phyloP scores from a whole-genome alignment of 92 coral and sea anemone species.

The Metridium senile region DNA sequence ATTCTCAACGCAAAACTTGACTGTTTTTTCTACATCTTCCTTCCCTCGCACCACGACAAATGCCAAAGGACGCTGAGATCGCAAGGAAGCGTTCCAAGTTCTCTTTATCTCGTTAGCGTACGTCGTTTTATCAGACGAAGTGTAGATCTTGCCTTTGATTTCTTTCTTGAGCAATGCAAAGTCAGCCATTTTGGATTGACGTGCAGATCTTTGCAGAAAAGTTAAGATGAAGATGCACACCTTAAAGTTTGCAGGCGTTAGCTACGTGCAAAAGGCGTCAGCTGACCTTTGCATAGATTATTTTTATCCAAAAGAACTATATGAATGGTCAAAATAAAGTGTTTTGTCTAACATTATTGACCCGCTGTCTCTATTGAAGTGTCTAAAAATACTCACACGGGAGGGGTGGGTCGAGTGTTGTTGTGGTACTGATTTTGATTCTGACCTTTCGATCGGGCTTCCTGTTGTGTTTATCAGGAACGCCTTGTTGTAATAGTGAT shows the following conservation, averaged over 20 bases:
- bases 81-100: conserved; percentile 63
- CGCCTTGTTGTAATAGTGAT: not conserved
- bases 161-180: conserved; percentile 36
- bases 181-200: conserved; percentile 35
- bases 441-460: not conserved
- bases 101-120: conserved; percentile 47
- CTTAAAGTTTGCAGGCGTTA: too few species aligned
- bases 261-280: not conserved
- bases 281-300: not conserved
- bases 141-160: conserved; percentile 39
- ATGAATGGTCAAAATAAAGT: not conserved
- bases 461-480: not conserved
- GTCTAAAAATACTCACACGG: not conserved
- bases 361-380: too few species aligned
- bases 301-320: not conserved
- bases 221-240: too few species aligned
- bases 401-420: too few species aligned
- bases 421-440: too few species aligned
- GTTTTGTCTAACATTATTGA: not conserved
- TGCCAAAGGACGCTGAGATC: conserved; percentile 55
- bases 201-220: not conserved
- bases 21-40: conserved; percentile 60
- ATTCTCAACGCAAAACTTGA: conserved; percentile 66
- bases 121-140: conserved; percentile 14
- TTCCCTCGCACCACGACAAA: conserved; percentile 63